Percentiles rank a stretch among this genome's conserved stretches.
phyloP scores from a whole-genome alignment of 2,113 vertebrate species.

The Embiotoca jacksoni region DNA sequence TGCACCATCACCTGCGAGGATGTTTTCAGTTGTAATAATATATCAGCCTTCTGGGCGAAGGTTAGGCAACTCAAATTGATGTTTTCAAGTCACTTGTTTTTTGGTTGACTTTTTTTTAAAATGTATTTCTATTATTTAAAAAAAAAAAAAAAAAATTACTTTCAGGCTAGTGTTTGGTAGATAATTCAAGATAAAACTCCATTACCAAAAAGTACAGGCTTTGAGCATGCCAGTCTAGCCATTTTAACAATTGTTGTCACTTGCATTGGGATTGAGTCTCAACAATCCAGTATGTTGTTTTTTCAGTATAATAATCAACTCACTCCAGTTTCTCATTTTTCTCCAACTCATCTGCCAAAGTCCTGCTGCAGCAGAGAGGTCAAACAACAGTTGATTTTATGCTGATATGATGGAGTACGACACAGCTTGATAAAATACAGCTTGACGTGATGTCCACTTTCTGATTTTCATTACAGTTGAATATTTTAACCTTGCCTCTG shows the following conservation, averaged over 20 bases:
- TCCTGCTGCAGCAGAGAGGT: slow-evolving; percentile 36
- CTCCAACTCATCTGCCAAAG: slow-evolving; percentile 29
- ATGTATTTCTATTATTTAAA: background rate
- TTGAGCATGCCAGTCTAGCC: background rate
- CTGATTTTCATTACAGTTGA: slow-evolving; percentile 64
- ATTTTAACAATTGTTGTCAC: background rate
- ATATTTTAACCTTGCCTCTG: slow-evolving; percentile 66
- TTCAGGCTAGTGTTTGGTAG: background rate
- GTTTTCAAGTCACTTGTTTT: slow-evolving; percentile 27
- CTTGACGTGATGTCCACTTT: slow-evolving; percentile 57
- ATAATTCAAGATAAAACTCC: background rate
- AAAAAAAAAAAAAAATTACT: background rate
- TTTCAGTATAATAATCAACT: background rate
- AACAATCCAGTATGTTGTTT: slow-evolving; percentile 22
- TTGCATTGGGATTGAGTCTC: background rate
- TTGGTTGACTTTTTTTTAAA: slow-evolving; percentile 8
- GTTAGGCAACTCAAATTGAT: slow-evolving; percentile 12
- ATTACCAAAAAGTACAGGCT: background rate
- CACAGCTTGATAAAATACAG: slow-evolving; percentile 51
- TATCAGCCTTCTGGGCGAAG: slow-evolving; percentile 12
- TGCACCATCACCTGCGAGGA: slow-evolving; percentile 47
- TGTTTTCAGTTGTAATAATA: slow-evolving; percentile 54
- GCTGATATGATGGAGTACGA: slow-evolving; percentile 52
- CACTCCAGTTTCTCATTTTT: background rate
- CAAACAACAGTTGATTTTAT: slow-evolving; percentile 44